phyloP scores from a whole-genome alignment of 2,113 vertebrate genomes.

The Rafetus swinhoei region DNA sequence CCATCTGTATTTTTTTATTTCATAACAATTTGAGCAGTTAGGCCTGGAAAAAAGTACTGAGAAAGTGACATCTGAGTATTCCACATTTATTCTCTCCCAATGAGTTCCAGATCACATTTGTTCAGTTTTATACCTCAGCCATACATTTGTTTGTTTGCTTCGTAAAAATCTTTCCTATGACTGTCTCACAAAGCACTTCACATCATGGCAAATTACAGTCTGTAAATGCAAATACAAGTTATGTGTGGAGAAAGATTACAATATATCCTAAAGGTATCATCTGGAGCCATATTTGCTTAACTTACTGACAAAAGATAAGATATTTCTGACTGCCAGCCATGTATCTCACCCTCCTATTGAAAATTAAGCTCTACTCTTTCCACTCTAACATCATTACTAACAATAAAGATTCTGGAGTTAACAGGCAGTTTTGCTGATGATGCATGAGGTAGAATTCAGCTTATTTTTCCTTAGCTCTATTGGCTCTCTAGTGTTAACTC shows the following conservation, averaged over 20 bases:
- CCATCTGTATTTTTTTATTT: not conserved
- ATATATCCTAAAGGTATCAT: constrained; percentile 54
- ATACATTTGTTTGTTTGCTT: not conserved
- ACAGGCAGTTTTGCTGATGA: not conserved
- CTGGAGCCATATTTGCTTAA: constrained; percentile 49
- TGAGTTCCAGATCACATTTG: not conserved
- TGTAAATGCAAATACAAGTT: constrained; percentile 60
- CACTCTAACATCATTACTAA: not conserved
- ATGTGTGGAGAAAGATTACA: constrained; percentile 35
- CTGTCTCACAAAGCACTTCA: constrained; percentile 36
- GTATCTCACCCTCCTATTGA: constrained; percentile 17
- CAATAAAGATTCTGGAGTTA: constrained; percentile 14
- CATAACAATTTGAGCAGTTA: not conserved
- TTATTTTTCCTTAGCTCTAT: not conserved
- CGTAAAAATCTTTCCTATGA: constrained; percentile 17
- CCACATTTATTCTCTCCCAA: not conserved
- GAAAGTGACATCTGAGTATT: not conserved
- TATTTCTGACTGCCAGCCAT: constrained; percentile 25
- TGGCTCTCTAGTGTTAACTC: not conserved
- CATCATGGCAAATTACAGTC: constrained; percentile 25
- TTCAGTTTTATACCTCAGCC: not conserved
- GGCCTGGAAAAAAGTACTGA: not conserved
- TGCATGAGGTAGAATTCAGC: not conserved
- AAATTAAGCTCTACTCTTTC: constrained; percentile 40
- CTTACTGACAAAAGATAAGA: constrained; percentile 42